Base-by-base conservation (phyloP, 2,113 vertebrate species). In the Podocnemis expansa region DNA sequence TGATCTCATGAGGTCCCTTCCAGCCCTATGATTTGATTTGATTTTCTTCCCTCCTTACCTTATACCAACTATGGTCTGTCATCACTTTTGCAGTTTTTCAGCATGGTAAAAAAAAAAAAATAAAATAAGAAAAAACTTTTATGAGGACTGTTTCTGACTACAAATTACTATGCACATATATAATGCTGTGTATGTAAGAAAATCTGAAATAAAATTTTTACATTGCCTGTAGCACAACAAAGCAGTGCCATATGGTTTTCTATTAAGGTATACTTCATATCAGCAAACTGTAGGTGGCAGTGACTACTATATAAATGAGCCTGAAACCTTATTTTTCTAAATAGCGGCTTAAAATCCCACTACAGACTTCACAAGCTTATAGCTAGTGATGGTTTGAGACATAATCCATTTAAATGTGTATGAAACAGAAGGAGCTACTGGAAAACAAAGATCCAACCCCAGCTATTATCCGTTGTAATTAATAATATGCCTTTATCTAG, bases 291-390 rank as follows among this genome's bases (percentile, higher is more conserved):
- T 60, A 94, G 94, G 94, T 63, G 90, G 95, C 94, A 83, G 84
- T 10, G 75, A 27, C 24, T 82, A 49, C 29, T n/a, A 8, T 0
- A 0, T 43, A 25, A 75, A 73, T 10, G 8, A 1, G 80, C 54
- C 21, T 14, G 29, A 24, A 76, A 75, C 10, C 41, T 9, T 0
- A 0, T 8, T 38, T 6, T 63, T 79, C 78, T 85, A 63, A 38
- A n/a, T 22, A 5, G 84, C 22, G 43, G 2, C 38, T 0, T 4
- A n/a, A 25, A 24, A 3, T 6, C 2, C 2, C 8, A 34, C 31
- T 67, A 16, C 34, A 29, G 27, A 29, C 56, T 27, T 63, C 58
- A 16, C 14, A 63, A 0, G 3, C 6, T 45, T 4, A 76, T 6
- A 1, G 12, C 11, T 76, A 45, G 29, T 2, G 4, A 27, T 76